Base-by-base conservation (phyloP, 2,113 vertebrate species). In the Dascyllus trimaculatus region DNA sequence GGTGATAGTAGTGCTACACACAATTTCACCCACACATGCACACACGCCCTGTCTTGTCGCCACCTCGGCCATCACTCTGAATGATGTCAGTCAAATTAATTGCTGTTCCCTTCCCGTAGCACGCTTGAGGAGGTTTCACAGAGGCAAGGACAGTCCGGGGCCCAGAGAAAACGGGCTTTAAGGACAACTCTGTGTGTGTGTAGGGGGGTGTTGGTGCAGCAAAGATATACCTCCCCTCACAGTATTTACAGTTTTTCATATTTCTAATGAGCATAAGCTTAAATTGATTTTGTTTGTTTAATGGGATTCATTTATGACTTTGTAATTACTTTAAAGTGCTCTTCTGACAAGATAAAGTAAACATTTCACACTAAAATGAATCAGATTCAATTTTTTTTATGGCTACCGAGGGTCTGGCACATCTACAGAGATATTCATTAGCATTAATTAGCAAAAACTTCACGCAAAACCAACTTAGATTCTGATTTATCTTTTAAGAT, bases 41-140 rank as follows among this genome's bases (percentile, higher is more conserved):
- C 75, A 53, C 60, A 69, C 66, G 22, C 63, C 4, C 75, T 71
- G 78, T 75, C 85, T 84, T 82, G 80, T 90, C 43, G 68, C 74
- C 88, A 86, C 84, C 81, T 85, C 85, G 78, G 88, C 89, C 84
- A 89, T 92, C 92, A 88, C 79, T 91, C 83, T 86, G 85, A 90
- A 84, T 92, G 90, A 91, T 93, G 89, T 92, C 89, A 91, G 88
- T 93, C 90, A 91, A 82, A 88, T 89, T 92, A 93, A 93, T 92
- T 91, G 86, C 88, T 80, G 82, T 82, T 92, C 84, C 74, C 81
- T 88, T 88, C 82, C 83, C 26, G 54, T 87, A 84, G 89, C 81
- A 85, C 29, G 85, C 91, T 92, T 86, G 90, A 87, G 89, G 89
- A 91, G 88, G 71, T 88, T 92, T 92, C 62, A 82, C 57, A 81